Conservation (phyloP, 2,888 invertebrate genomes). For the Acleris emargana region DNA sequence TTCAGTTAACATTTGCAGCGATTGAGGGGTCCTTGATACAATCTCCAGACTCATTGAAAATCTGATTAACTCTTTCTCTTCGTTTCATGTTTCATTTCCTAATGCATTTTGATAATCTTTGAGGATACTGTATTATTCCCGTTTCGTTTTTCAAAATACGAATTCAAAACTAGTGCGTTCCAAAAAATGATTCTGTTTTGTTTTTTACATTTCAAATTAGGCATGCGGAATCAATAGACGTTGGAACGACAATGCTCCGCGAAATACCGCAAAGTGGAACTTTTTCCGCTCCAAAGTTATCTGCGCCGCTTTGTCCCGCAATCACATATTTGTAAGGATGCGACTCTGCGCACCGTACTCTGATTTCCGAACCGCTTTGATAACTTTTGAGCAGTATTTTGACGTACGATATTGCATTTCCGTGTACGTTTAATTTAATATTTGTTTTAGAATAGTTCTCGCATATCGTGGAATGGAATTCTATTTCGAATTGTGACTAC, state of each 20-base stretch:
- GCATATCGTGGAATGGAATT: slow-evolving; percentile 52
- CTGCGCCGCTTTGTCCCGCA: slow-evolving; percentile 71
- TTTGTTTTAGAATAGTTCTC: slow-evolving; percentile 62
- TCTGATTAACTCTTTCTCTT: slow-evolving; percentile 34
- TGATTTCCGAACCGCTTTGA: slow-evolving; percentile 80
- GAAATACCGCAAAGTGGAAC: slow-evolving; percentile 59
- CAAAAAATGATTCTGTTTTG: slow-evolving; percentile 5
- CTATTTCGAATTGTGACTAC: slow-evolving; percentile 46
- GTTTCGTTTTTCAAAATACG: slow-evolving; percentile 40
- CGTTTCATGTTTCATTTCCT: slow-evolving; percentile 28
- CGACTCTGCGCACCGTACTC: slow-evolving; percentile 73
- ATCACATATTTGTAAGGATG: slow-evolving; percentile 81
- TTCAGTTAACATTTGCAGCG: slow-evolving; percentile 3
- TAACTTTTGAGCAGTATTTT: slow-evolving; percentile 79
- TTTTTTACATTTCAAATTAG: slow-evolving; percentile 45
- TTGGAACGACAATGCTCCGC: slow-evolving; percentile 38
- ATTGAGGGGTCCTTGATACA: slow-evolving; percentile 17
- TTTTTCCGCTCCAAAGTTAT: slow-evolving; percentile 75
- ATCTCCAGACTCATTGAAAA: slow-evolving; percentile 29
- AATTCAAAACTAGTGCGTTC: slow-evolving; percentile 33
- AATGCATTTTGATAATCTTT: slow-evolving; percentile 14
- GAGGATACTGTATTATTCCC: not conserved
- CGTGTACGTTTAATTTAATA: slow-evolving; percentile 72
- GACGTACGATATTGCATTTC: slow-evolving; percentile 78
- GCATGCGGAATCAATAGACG: slow-evolving; percentile 51